Percentiles rank a stretch among this genome's conserved stretches.
These are phyloP conservation scores for Arizona elegans DNA, from an alignment of 2,113 vertebrate species.

Conservation along the genomic window DNA sequence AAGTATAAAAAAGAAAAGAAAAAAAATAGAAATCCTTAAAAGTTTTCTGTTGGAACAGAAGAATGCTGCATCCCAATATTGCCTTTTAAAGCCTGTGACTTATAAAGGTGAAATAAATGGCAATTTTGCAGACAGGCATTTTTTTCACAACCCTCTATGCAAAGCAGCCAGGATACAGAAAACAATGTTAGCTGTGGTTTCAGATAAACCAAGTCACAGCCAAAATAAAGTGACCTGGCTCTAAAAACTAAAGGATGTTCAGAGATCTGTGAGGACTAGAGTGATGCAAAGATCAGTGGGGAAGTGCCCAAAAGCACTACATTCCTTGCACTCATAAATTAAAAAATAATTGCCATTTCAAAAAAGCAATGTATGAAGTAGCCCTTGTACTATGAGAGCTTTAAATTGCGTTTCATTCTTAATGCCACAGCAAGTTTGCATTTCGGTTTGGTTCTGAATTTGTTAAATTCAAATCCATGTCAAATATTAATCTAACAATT, in stretches of 20 bases:
- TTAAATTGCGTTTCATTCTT: not conserved
- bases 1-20: not conserved
- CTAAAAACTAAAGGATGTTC: not conserved
- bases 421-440: not conserved
- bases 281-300: not conserved
- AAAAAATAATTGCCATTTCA: not conserved
- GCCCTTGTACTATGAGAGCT: not conserved
- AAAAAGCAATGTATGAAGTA: not conserved
- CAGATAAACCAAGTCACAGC: not conserved
- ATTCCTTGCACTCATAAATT: not conserved
- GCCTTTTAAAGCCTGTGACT: not conserved
- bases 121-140: not conserved
- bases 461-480: not conserved
- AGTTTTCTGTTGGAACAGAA: not conserved
- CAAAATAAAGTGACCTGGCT: not conserved
- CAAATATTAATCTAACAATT: constrained; percentile 9
- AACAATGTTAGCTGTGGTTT: not conserved
- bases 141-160: not conserved
- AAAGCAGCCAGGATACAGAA: not conserved
- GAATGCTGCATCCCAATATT: not conserved
- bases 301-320: not conserved
- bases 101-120: not conserved
- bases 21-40: not conserved
- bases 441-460: not conserved
- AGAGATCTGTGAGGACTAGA: not conserved